Conservation (phyloP, 2,888 invertebrate genomes). For the Apamea sordens region DNA sequence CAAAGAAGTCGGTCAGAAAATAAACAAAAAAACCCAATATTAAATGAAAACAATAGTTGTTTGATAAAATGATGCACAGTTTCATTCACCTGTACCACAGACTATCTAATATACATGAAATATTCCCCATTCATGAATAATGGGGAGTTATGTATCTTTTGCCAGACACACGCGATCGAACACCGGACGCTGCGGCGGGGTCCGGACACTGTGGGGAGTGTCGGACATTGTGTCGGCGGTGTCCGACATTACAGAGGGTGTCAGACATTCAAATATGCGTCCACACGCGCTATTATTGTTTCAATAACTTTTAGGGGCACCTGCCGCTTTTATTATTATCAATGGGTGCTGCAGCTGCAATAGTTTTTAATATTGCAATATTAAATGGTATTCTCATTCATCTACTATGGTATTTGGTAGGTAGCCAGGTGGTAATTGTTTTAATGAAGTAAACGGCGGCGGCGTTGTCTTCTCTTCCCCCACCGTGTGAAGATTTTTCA, state of each 20-base stretch:
- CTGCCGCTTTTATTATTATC: constrained; percentile 37
- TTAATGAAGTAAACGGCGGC: not conserved
- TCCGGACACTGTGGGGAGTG: constrained; percentile 32
- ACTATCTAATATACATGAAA: constrained; percentile 24
- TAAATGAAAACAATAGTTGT: not conserved
- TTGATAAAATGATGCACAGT: constrained; percentile 3
- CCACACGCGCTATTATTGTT: constrained; percentile 28
- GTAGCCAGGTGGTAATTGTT: constrained; percentile 4
- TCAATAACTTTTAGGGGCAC: constrained; percentile 45
- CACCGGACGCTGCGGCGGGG: constrained; percentile 35
- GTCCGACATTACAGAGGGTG: constrained; percentile 13
- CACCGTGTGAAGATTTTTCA: not conserved
- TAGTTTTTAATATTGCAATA: constrained; percentile 26
- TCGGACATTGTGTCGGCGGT: constrained; percentile 22
- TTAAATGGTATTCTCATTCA: not conserved
- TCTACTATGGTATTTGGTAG: not conserved
- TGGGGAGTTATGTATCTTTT: constrained; percentile 45
- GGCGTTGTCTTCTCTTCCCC: not conserved
- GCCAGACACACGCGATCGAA: constrained; percentile 44
- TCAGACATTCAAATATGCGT: constrained; percentile 33
- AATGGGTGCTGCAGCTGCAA: not conserved
- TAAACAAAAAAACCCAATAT: not conserved
- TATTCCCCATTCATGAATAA: constrained; percentile 48
- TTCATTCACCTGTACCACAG: constrained; percentile 33
- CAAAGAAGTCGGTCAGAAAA: not conserved